A percentile compares a stretch with the other conserved stretches of the same genome.
phyloP scores from a whole-genome alignment of 2,113 vertebrate genomes.

The Mus pahari region DNA sequence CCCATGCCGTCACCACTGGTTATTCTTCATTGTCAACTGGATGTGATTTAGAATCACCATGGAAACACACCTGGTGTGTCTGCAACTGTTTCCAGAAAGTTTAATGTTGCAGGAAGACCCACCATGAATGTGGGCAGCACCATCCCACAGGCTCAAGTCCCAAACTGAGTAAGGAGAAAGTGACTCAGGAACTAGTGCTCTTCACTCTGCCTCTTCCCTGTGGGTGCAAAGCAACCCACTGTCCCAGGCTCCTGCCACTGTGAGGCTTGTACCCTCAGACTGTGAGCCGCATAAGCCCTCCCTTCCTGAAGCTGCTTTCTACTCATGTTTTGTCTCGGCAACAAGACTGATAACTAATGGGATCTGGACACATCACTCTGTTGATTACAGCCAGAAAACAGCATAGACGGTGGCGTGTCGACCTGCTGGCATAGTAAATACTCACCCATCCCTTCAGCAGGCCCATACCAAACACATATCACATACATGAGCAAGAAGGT shows the following conservation, averaged over 20 bases:
- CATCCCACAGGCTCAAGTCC: neutral
- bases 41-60: neutral
- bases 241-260: neutral
- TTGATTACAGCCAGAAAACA: neutral
- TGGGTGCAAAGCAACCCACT: neutral
- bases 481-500: neutral
- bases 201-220: neutral
- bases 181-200: neutral
- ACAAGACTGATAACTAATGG: neutral
- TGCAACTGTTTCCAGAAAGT: neutral
- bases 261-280: neutral
- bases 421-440: neutral
- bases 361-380: neutral
- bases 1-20: neutral
- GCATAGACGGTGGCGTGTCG: neutral
- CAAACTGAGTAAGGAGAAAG: neutral
- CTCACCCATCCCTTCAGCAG: neutral
- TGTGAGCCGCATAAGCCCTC: neutral
- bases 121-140: neutral
- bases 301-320: neutral
- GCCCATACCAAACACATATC: neutral
- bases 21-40: neutral
- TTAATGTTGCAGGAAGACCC: neutral
- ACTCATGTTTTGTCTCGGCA: neutral
- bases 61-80: neutral